Evolutionary conservation across 37 sponge, comb jelly and placozoan species (phyloP).

Genomic region (Geodia barretti): DNA sequence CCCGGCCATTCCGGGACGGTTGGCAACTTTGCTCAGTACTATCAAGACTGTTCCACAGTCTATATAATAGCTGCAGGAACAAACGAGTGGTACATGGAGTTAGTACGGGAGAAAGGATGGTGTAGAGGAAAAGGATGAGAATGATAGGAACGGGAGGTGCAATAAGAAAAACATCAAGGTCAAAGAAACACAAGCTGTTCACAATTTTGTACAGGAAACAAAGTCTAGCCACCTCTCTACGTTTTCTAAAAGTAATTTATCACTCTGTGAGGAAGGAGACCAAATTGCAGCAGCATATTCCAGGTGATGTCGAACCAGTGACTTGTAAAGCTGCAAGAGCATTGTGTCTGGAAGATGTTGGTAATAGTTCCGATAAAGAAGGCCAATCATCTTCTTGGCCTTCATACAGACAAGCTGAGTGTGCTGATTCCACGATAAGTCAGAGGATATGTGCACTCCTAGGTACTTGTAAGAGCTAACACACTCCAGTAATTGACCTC

Average conservation of each 20-base stretch:
- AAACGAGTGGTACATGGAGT: too few relatives aligned
- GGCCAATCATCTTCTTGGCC: background rate
- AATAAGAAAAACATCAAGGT: too few relatives aligned
- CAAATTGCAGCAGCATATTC: slow-evolving; percentile 13
- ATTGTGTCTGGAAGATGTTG: background rate
- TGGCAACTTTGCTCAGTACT: too few relatives aligned
- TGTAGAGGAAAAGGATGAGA: too few relatives aligned
- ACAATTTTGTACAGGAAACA: too few relatives aligned
- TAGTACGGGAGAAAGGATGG: too few relatives aligned
- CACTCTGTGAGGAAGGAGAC: background rate
- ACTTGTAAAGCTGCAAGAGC: background rate
- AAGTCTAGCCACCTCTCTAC: slow-evolving; percentile 1
- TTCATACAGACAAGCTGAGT: background rate
- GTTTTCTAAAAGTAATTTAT: background rate
- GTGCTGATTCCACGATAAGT: slow-evolving; percentile 3
- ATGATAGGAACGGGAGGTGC: too few relatives aligned
- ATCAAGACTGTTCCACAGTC: too few relatives aligned
- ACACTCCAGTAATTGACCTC: background rate
- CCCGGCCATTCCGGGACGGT: too few relatives aligned
- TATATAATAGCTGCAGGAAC: too few relatives aligned
- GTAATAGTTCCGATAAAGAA: background rate
- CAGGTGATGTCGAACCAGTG: background rate
- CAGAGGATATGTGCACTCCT: slow-evolving; percentile 1
- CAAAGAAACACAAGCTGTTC: too few relatives aligned
- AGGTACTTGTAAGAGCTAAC: background rate